Conservation (phyloP, 2,888 invertebrate species). For the Prenolepis imparis region DNA sequence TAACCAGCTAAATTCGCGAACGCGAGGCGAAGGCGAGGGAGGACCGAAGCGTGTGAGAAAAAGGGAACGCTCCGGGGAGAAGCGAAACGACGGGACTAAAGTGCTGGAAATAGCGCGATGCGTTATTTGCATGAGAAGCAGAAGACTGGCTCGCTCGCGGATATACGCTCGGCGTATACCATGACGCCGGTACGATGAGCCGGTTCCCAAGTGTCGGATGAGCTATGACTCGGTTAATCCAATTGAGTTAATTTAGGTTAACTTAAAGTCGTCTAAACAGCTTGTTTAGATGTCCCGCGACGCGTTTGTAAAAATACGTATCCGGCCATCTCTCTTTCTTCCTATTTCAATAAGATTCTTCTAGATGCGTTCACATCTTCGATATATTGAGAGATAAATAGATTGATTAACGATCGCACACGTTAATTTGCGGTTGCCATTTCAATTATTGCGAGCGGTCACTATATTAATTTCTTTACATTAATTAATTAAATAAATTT, state of each 20-base stretch:
- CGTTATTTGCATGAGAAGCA: constrained; percentile 85
- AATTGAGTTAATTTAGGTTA: constrained; percentile 86
- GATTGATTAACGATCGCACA: background rate
- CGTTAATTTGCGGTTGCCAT: constrained; percentile 4
- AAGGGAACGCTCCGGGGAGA: constrained; percentile 64
- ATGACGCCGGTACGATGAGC: constrained; percentile 78
- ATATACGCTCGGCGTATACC: constrained; percentile 65
- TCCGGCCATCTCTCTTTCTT: constrained; percentile 82
- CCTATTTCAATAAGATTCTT: constrained; percentile 76
- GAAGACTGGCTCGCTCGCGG: constrained; percentile 76
- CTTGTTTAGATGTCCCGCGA: constrained; percentile 84
- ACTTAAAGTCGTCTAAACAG: constrained; percentile 86
- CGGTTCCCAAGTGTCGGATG: constrained; percentile 86
- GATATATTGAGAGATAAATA: background rate
- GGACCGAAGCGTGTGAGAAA: constrained; percentile 66
- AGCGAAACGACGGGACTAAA: constrained; percentile 63
- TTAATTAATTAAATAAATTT: background rate
- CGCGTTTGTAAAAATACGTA: constrained; percentile 80
- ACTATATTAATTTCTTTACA: constrained; percentile 19
- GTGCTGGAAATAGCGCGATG: constrained; percentile 72
- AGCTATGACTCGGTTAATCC: constrained; percentile 85
- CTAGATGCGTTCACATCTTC: constrained; percentile 34
- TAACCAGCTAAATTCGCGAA: constrained; percentile 80
- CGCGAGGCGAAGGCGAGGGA: constrained; percentile 68
- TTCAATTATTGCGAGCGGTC: background rate